phyloP scores from a whole-genome alignment of 2,797 vertebrate genomes.

The Phoebastria nigripes region DNA sequence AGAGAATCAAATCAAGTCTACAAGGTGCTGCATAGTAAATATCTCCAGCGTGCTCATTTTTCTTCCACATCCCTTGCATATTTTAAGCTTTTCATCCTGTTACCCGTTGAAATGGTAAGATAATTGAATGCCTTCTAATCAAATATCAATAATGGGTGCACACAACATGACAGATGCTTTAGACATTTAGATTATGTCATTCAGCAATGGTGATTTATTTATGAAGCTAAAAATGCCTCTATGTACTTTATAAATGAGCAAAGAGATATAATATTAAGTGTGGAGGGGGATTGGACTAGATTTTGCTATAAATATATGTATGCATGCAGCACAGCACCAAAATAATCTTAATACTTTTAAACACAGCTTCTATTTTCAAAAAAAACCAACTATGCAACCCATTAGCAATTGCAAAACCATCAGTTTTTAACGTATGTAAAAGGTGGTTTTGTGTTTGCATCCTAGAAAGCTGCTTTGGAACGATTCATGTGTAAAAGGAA shows the following conservation, averaged over 20 bases:
- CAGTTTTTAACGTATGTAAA: neutral
- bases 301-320: neutral
- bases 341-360: neutral
- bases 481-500: neutral
- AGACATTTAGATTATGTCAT: neutral
- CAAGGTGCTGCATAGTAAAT: neutral
- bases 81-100: neutral
- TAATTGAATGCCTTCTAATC: neutral
- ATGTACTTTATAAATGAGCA: neutral
- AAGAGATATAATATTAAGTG: neutral
- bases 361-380: neutral
- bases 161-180: neutral
- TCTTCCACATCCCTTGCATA: neutral
- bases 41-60: neutral
- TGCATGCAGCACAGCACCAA: neutral
- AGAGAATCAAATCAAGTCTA: neutral
- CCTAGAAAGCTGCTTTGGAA: neutral
- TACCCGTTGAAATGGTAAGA: neutral
- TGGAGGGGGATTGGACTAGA: neutral
- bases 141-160: neutral
- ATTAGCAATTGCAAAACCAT: neutral
- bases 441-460: neutral
- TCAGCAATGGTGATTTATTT: neutral
- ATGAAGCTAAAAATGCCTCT: neutral
- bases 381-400: accelerated